These are phyloP conservation scores for Embiotoca jacksoni DNA, from an alignment of 2,113 vertebrate species.

Conservation along the genomic window DNA sequence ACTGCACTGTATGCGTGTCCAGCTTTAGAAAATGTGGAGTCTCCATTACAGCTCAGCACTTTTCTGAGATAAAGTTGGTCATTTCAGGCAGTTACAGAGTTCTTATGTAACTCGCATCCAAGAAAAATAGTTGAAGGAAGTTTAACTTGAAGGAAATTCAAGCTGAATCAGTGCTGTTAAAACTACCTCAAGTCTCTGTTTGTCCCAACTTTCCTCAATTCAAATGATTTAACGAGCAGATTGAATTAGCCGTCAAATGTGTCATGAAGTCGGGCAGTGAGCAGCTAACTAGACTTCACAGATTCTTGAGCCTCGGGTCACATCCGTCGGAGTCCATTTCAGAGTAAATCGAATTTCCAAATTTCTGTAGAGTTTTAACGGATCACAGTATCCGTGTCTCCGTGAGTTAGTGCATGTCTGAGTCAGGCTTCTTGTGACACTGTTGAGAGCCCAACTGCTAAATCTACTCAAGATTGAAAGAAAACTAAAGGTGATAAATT, in stretches of 20 bases:
- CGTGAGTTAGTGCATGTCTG: background rate
- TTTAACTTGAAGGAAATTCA: background rate
- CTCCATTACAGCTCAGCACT: background rate
- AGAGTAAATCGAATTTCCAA: constrained; percentile 22
- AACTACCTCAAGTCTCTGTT: background rate
- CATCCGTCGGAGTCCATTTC: constrained; percentile 18
- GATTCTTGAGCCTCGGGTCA: constrained; percentile 24
- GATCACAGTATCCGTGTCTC: background rate
- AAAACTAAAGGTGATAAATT: background rate
- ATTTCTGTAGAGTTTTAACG: constrained; percentile 14
- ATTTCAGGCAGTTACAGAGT: constrained; percentile 6
- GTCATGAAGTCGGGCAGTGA: constrained; percentile 2
- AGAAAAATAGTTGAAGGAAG: background rate
- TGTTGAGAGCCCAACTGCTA: background rate
- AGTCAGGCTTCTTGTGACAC: background rate
- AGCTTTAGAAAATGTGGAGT: background rate
- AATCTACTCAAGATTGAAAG: background rate
- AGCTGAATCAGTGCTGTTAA: background rate
- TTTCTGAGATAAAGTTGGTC: background rate
- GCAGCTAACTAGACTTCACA: constrained; percentile 12
- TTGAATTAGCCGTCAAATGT: constrained; percentile 28
- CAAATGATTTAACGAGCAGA: constrained; percentile 11
- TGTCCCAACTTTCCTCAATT: background rate
- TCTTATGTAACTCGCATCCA: constrained; percentile 10
- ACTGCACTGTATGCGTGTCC: background rate